phyloP scores from a whole-genome alignment of 2,797 vertebrate species.

The Clarias pachynema region DNA sequence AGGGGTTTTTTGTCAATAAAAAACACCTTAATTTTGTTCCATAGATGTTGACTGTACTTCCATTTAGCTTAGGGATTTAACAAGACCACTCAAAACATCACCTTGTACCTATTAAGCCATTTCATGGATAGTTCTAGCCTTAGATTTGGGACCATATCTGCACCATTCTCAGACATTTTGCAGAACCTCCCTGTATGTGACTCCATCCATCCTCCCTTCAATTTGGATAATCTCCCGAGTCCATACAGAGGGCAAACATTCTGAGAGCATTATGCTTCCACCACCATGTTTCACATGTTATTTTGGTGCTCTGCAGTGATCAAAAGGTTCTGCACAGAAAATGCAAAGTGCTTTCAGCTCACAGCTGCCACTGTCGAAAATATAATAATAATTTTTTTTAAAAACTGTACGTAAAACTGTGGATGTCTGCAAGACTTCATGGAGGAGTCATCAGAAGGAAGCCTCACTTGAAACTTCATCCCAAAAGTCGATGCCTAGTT shows the following conservation, averaged over 20 bases:
- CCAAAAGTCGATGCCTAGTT: neutral
- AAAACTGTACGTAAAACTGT: neutral
- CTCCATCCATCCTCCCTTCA: neutral
- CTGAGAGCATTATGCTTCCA: neutral
- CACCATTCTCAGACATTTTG: neutral
- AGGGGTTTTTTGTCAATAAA: neutral
- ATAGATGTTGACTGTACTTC: neutral
- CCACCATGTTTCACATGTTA: neutral
- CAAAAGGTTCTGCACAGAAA: neutral
- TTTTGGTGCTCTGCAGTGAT: neutral
- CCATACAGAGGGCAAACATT: neutral
- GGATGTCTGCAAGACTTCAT: neutral
- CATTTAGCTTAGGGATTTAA: neutral
- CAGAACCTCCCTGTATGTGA: neutral
- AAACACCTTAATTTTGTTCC: neutral
- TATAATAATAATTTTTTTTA: neutral
- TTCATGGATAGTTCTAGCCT: neutral
- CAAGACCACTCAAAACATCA: neutral
- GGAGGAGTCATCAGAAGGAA: slow-evolving; percentile 3
- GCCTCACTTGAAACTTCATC: neutral
- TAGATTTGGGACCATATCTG: neutral
- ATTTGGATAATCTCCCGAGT: neutral
- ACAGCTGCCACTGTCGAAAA: neutral
- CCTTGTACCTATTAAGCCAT: neutral
- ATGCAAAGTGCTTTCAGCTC: neutral